These are phyloP conservation scores for Pandemis corylana DNA, from an alignment of 2,888 invertebrate species.

Conservation along the genomic window DNA sequence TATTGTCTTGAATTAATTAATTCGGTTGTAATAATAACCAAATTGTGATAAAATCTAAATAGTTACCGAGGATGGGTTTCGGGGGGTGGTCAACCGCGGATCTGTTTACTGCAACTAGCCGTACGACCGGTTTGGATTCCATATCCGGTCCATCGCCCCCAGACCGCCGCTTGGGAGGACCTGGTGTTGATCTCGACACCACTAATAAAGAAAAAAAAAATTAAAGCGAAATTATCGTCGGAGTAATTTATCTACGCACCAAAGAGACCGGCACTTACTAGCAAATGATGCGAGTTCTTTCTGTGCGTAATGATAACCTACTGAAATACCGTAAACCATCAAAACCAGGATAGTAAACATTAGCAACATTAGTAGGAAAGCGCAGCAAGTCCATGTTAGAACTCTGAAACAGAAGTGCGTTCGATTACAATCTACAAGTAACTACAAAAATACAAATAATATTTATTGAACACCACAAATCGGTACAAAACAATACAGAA, in stretches of 20 bases:
- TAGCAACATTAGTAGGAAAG: slow-evolving; percentile 69
- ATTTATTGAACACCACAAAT: too few relatives aligned
- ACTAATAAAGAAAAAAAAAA: slow-evolving; percentile 11
- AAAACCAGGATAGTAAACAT: slow-evolving; percentile 69
- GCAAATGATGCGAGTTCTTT: slow-evolving; percentile 75
- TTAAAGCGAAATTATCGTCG: neutral
- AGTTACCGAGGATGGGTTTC: slow-evolving; percentile 23
- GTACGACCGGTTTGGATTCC: slow-evolving; percentile 24
- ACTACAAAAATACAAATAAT: too few relatives aligned
- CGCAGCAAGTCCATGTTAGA: slow-evolving; percentile 53
- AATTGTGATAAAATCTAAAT: neutral
- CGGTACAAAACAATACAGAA: too few relatives aligned
- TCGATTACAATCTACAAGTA: too few relatives aligned
- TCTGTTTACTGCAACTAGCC: slow-evolving; percentile 32
- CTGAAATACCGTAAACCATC: slow-evolving; percentile 77
- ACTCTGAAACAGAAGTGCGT: slow-evolving; percentile 15
- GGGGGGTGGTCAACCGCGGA: slow-evolving; percentile 12
- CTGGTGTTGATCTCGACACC: slow-evolving; percentile 32
- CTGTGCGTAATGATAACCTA: slow-evolving; percentile 78
- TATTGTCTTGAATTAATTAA: neutral
- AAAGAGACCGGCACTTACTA: slow-evolving; percentile 56
- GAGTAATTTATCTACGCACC: neutral
- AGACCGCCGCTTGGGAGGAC: neutral
- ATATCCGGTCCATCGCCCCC: neutral
- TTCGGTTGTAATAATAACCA: neutral